Evolutionary conservation across 2,113 vertebrate genomes (phyloP), one percentile per base, ranked within the genome.

Genomic region (Amphiprion ocellaris): DNA sequence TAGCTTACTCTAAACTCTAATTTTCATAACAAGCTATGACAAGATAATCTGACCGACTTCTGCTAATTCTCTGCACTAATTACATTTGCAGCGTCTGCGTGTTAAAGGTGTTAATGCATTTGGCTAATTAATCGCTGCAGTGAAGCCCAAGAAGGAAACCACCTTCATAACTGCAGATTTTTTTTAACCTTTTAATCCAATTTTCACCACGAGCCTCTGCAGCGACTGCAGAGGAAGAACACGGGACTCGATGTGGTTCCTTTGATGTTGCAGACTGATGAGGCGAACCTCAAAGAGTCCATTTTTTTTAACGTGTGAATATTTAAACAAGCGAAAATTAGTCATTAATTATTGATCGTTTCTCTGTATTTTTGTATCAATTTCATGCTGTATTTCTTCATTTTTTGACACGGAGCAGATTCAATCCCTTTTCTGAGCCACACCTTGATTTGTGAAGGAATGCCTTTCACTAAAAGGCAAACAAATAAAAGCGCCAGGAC

Each of bases 11-110:
- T 66, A 46, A 84, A 65, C 44, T 82, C 69, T 33, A 69, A 85
- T 83, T 86, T 79, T 84, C 60, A 86, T 87, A 85, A 87, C 79
- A 66, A 77, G 82, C 77, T 79, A 46, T 77, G 82, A 90, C 87
- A 85, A 77, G 82, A 79, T 85, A 77, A 83, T 84, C 86, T 79
- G 68, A 77, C 19, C 33, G 47, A 81, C 83, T 74, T 53, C 46
- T 79, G 55, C 59, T 83, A 83, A 87, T 88, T 88, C 74, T 66
- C 80, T 4, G 33, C 66, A 63, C 82, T 90, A 87, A 91, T 90
- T 87, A 85, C 82, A 86, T 85, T 82, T 70, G 37, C 66, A 16
- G 64, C 41, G 67, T 50, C 66, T 59, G 60, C 19, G 52, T 81
- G 78, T 81, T 78, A 70, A 86, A 83, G 70, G 87, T 87, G 85